Percentiles rank a stretch among this genome's conserved stretches.
These are phyloP conservation scores for Mactromeris polynyma DNA, from an alignment of 2,888 invertebrate genomes.

Conservation along the genomic window DNA sequence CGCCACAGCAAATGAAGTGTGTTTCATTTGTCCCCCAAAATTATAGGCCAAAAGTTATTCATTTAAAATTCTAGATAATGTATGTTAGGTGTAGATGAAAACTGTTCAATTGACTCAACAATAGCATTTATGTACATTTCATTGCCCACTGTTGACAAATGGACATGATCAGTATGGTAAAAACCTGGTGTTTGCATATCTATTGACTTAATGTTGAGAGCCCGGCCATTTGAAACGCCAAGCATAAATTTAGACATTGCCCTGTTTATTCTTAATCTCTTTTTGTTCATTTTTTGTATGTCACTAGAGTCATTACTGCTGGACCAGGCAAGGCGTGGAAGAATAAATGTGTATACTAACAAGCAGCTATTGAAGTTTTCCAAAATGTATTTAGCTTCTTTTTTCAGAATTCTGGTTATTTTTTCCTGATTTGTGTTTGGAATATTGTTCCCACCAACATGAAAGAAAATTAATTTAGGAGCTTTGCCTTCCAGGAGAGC, in stretches of 20 bases:
- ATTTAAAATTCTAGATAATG: no score
- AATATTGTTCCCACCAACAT: conserved; percentile 49
- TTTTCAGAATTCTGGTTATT: conserved; percentile 10
- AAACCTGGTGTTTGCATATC: conserved; percentile 22
- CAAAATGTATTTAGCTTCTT: conserved; percentile 16
- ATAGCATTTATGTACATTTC: conserved; percentile 23
- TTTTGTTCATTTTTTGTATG: neutral
- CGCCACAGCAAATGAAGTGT: no score
- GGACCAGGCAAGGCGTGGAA: conserved; percentile 40
- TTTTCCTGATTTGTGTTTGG: conserved; percentile 28
- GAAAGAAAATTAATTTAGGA: conserved; percentile 33
- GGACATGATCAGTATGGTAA: conserved; percentile 13
- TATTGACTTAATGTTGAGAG: conserved; percentile 23
- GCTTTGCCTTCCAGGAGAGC: neutral
- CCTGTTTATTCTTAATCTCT: conserved; percentile 23
- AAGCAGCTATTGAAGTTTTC: conserved; percentile 10
- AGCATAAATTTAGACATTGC: conserved; percentile 2
- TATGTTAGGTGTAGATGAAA: neutral
- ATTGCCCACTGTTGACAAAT: conserved; percentile 29
- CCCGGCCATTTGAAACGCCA: neutral
- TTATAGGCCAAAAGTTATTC: neutral
- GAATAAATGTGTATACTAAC: conserved; percentile 35
- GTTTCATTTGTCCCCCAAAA: conserved; percentile 27
- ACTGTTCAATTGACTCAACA: conserved; percentile 13
- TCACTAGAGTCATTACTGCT: neutral